Evolutionary conservation across 2,113 vertebrate genomes (phyloP).

Genomic region (Pipra filicauda): DNA sequence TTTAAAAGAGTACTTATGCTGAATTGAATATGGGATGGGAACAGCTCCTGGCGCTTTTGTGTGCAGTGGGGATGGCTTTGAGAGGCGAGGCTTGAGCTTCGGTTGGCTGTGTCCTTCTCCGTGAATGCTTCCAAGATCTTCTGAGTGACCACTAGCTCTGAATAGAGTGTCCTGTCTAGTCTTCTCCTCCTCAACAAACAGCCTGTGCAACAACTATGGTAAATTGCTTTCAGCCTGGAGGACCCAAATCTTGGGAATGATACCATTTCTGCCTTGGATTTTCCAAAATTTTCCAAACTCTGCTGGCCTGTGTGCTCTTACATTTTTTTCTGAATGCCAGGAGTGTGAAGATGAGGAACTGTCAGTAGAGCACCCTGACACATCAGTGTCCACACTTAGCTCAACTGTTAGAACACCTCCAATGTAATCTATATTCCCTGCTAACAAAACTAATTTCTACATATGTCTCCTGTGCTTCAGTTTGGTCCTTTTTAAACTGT

Average conservation of each 20-base stretch:
- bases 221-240: constrained; percentile 39
- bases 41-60: constrained; percentile 42
- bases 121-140: constrained; percentile 67
- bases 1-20: constrained; percentile 46
- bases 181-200: constrained; percentile 44
- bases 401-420: neutral
- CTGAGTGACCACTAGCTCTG: constrained; percentile 43
- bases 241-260: neutral
- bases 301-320: neutral
- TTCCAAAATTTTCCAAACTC: constrained; percentile 2
- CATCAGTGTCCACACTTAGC: neutral
- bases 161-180: constrained; percentile 59
- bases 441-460: constrained; percentile 32
- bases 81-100: neutral
- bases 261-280: neutral
- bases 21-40: constrained; percentile 44
- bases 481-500: constrained; percentile 10
- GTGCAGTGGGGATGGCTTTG: neutral
- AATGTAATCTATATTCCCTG: neutral
- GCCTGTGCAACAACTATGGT: constrained; percentile 22
- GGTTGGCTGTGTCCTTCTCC: neutral
- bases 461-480: neutral
- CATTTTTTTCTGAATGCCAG: constrained; percentile 28
- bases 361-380: neutral
- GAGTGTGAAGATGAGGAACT: constrained; percentile 3